Evolutionary conservation across 2,888 invertebrate species (phyloP).

Genomic region (Globia sparganii): DNA sequence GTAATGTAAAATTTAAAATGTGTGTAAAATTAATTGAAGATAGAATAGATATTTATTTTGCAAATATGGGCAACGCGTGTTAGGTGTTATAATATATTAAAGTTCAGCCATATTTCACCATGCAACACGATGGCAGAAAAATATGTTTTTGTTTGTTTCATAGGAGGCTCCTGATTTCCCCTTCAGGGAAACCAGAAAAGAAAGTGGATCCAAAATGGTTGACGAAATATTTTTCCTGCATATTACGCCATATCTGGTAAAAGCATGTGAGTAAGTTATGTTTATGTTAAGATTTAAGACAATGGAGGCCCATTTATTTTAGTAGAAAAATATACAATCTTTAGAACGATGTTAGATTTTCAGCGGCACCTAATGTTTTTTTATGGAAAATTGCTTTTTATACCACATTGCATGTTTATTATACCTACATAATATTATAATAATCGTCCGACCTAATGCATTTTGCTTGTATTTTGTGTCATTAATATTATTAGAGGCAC

Average conservation of each 20-base stretch:
- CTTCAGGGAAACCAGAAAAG: slow-evolving; percentile 17
- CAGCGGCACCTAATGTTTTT: slow-evolving; percentile 15
- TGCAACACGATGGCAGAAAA: background rate
- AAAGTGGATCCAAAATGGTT: slow-evolving; percentile 6
- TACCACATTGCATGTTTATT: slow-evolving; percentile 46
- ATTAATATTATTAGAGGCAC: slow-evolving; percentile 19
- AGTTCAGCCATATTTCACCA: background rate
- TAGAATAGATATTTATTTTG: too few species aligned
- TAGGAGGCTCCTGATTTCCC: background rate
- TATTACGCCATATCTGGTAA: slow-evolving; percentile 24
- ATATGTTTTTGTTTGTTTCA: background rate
- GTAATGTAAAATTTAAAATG: background rate
- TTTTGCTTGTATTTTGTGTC: slow-evolving; percentile 45
- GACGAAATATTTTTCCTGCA: slow-evolving; percentile 37
- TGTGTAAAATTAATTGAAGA: background rate
- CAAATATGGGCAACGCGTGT: too few species aligned
- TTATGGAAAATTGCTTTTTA: slow-evolving; percentile 26
- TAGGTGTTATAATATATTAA: too few species aligned
- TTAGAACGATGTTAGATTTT: slow-evolving; percentile 31
- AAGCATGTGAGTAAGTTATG: slow-evolving; percentile 35
- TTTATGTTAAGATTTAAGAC: slow-evolving; percentile 47
- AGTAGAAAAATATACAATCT: slow-evolving; percentile 27
- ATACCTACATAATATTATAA: slow-evolving; percentile 14
- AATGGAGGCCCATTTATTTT: slow-evolving; percentile 31
- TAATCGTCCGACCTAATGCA: slow-evolving; percentile 47